Conservation (phyloP, 2,888 invertebrate species). For the Orthonevra nobilis region DNA sequence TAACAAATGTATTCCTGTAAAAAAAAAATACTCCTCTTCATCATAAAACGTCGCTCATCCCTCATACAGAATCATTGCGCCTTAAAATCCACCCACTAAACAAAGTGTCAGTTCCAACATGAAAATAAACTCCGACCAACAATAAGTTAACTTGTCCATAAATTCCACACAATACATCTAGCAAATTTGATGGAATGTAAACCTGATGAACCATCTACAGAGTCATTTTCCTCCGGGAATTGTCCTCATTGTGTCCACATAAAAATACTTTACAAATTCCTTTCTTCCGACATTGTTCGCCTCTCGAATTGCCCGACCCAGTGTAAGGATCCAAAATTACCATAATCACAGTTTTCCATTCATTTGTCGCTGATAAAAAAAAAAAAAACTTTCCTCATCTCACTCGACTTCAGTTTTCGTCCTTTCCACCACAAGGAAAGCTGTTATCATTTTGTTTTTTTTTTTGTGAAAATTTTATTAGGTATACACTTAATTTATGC, state of each 20-base stretch:
- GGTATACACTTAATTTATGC: slow-evolving; percentile 70
- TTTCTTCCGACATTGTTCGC: slow-evolving; percentile 21
- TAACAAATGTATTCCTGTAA: no score
- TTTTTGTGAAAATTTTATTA: slow-evolving; percentile 59
- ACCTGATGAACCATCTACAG: slow-evolving; percentile 58
- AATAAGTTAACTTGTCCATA: slow-evolving; percentile 63
- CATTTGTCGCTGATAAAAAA: slow-evolving; percentile 67
- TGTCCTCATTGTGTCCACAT: slow-evolving; percentile 63
- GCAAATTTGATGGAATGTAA: slow-evolving; percentile 66
- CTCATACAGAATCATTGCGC: no score
- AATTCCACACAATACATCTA: slow-evolving; percentile 50
- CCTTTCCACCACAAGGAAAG: slow-evolving; percentile 15
- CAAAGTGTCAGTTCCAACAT: slow-evolving; percentile 55
- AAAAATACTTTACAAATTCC: slow-evolving; percentile 62
- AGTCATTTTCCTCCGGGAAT: slow-evolving; percentile 37
- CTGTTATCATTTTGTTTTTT: slow-evolving; percentile 45
- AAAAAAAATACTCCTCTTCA: no score
- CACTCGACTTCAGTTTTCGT: slow-evolving; percentile 1
- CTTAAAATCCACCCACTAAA: neutral
- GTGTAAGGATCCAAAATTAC: slow-evolving; percentile 46
- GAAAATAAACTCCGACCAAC: slow-evolving; percentile 58
- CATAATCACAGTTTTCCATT: slow-evolving; percentile 70
- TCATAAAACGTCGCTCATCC: no score
- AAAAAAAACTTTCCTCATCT: slow-evolving; percentile 63
- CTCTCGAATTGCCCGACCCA: neutral